Percentiles rank a stretch among this genome's conserved stretches.
Conservation (phyloP, 2,888 invertebrate species). For the Spilosoma lubricipeda region DNA sequence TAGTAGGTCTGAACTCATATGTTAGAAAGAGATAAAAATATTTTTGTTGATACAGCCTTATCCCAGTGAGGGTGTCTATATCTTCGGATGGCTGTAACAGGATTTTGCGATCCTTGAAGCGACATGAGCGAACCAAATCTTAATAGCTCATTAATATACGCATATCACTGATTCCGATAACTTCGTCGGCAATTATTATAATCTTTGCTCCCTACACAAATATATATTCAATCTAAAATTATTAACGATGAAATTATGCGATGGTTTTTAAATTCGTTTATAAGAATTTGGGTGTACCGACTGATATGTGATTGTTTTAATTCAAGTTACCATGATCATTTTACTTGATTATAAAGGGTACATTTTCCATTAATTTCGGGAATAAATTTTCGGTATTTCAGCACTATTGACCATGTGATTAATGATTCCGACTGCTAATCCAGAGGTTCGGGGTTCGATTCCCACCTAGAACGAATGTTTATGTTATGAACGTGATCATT, state of each 20-base stretch:
- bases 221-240: not conserved
- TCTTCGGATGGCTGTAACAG: conserved; percentile 38
- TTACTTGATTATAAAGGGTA: no score
- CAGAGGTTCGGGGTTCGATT: no score
- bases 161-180: not conserved
- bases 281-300: no score
- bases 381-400: no score
- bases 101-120: conserved; percentile 44
- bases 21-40: conserved; percentile 54
- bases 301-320: no score
- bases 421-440: no score
- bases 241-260: not conserved
- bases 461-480: no score
- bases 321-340: no score
- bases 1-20: conserved; percentile 32
- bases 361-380: no score
- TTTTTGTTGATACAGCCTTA: conserved; percentile 44
- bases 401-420: no score
- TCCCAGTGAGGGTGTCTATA: conserved; percentile 62
- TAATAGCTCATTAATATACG: conserved; percentile 25
- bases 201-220: not conserved
- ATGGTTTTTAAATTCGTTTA: not conserved
- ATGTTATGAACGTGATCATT: no score
- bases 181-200: conserved; percentile 5
- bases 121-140: conserved; percentile 34